A percentile compares a stretch with the other conserved stretches of the same genome.
phyloP scores from a whole-genome alignment of 1,140 invertebrate genomes.

The Holcopasites calliopsidis region DNA sequence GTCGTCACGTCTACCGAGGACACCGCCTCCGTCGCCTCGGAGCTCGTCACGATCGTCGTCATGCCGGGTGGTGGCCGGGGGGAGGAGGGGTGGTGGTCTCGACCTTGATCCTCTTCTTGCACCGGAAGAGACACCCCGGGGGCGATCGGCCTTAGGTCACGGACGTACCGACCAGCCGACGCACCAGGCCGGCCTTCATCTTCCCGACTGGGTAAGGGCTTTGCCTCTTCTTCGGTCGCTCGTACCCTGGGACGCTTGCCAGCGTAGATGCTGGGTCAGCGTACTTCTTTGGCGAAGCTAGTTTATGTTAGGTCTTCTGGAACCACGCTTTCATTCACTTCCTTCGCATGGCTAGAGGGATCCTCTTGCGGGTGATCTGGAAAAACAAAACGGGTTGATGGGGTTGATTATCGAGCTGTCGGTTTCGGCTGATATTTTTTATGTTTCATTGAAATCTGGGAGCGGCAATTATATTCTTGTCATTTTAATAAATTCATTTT shows the following conservation, averaged over 20 bases:
- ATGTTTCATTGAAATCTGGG: too few relatives aligned
- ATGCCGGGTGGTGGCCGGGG: conserved; percentile 43
- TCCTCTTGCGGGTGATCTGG: neutral
- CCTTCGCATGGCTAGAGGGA: neutral
- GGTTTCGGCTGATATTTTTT: too few relatives aligned
- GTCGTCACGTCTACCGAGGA: conserved; percentile 65
- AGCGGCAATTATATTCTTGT: too few relatives aligned
- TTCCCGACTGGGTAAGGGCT: conserved; percentile 8
- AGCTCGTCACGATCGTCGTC: conserved; percentile 55
- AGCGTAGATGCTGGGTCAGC: neutral
- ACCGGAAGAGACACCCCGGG: conserved; percentile 3
- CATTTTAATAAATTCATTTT: too few relatives aligned
- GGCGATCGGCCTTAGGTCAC: conserved; percentile 60
- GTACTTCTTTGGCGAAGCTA: neutral
- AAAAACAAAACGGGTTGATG: neutral
- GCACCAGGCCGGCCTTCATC: conserved; percentile 55
- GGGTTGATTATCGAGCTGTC: too few relatives aligned
- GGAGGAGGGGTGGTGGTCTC: neutral
- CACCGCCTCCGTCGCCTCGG: conserved; percentile 64
- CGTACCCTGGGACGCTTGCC: neutral
- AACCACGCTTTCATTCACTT: too few relatives aligned
- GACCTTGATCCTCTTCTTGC: conserved; percentile 19
- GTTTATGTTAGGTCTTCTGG: too few relatives aligned
- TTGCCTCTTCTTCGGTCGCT: conserved; percentile 10
- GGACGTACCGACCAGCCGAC: conserved; percentile 53